Base-by-base conservation (phyloP, 2,888 invertebrate genomes). In the Cosmia pyralina region DNA sequence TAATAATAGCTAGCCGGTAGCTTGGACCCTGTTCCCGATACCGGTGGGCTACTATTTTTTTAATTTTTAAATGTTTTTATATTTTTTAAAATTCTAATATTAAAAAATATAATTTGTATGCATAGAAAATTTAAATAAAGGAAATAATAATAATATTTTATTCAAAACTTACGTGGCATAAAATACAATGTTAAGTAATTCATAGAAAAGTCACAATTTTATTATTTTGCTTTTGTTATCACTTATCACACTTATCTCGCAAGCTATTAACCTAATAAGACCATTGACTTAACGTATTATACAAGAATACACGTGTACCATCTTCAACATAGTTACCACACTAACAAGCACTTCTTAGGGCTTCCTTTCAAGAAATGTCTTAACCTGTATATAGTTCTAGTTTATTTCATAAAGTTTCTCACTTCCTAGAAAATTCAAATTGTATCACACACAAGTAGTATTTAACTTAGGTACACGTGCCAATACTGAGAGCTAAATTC, bases 291-390 rank as follows among this genome's bases (percentile, higher is more conserved):
- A 38, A 68, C 38, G 72, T 57, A 50, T 52, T 38, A 41, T 38
- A 6, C 17, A 53, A n/a, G 13, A 19, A n/a, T 41, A 0, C 17
- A 38, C 10, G 44, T 72, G 19, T 22, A 34, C 34, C 15, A 63
- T 48, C 63, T 63, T 34, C 41, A 58, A 48, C 34, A 52, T 52
- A 62, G 44, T 64, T 19, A 0, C 13, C 8, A 5, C 7, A 55
- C 22, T 28, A 68, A 68, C 19, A 55, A 58, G 1, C 19, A 19
- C 48, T 19, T 41, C 34, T 19, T 38, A 64, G 13, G n/a, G 58
- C 48, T 81, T 41, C 41, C 41, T 46, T 48, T 53, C 41, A 58
- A 52, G 28, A 50, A 63, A 63, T 55, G 58, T 60, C 55, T 50
- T 44, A 48, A 44, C 15, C 7, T 17, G 7, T 38, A 22, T 41